Evolutionary conservation across 2,888 invertebrate genomes (phyloP), one percentile per base, ranked within the genome.

Genomic region (Tolmerus cingulatus): DNA sequence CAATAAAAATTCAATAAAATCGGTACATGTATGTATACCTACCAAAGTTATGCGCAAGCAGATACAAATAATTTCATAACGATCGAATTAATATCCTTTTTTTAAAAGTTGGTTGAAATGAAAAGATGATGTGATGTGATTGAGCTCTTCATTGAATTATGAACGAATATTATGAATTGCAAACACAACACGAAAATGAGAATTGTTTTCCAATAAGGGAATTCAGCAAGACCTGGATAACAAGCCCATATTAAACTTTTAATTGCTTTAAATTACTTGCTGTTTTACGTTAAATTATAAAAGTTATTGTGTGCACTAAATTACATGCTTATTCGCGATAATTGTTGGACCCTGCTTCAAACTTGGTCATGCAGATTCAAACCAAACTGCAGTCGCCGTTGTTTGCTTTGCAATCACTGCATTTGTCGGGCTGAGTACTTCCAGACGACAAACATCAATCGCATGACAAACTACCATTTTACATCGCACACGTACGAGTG

Each of bases 361-460:
- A 78, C 23, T 19, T 78, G 78, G 19, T 19, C 78, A 78, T 43
- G 46, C 81, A 55, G 55, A 81, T 51, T 79, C 19, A 27, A 27
- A 16, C 30, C 30, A 77, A 30, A 77, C 19, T 77, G 34, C 81
- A 79, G 51, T 81, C 81, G 55, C 14, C 30, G 5, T 30, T 81
- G 55, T 81, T 81, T 81, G 55, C 55, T 55, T 55, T 81, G 81
- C 81, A 81, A 81, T 81, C 81, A 81, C 43, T 81, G 81, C 81
- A 81, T 81, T 81, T 81, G 81, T 81, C 81, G 55, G 34, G 55
- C 81, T 55, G 55, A 81, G 81, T 81, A 81, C 81, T 81, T 81
- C 81, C 81, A 81, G 81, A 81, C 81, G 34, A 57, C 81, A 81
- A 81, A 81, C 34, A 81, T 55, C 57, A 55, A 81, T 55, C 55